Evolutionary conservation across 1,140 invertebrate species (phyloP).

Genomic region (Acromyrmex echinatior): DNA sequence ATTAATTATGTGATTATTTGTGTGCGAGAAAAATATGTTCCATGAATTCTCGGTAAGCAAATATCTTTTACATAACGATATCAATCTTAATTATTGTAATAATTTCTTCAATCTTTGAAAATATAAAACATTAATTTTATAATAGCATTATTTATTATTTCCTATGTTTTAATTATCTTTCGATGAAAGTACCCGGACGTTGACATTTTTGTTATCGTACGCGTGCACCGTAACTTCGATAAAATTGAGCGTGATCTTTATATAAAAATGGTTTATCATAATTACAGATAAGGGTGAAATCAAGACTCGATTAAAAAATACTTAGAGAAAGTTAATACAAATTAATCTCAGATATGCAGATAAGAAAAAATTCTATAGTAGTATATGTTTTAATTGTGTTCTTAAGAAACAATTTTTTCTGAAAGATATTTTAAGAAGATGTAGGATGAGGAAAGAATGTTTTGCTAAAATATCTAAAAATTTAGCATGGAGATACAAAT

Average conservation of each 20-base stretch:
- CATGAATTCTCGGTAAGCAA: neutral
- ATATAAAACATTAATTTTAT: neutral
- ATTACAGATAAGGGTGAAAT: neutral
- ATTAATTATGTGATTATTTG: neutral
- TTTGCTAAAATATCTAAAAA: too few relatives aligned
- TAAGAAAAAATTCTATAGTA: conserved; percentile 1
- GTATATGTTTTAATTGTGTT: neutral
- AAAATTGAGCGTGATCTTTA: conserved; percentile 28
- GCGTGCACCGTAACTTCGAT: neutral
- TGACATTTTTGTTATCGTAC: neutral
- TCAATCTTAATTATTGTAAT: neutral
- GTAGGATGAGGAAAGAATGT: too few relatives aligned
- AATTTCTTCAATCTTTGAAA: neutral
- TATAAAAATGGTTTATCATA: conserved; percentile 20
- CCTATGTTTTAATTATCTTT: conserved; percentile 35
- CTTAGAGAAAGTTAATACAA: neutral
- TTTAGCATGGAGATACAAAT: too few relatives aligned
- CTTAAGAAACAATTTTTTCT: neutral
- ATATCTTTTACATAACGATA: neutral
- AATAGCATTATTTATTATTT: neutral
- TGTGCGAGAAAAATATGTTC: neutral
- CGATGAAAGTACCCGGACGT: conserved; percentile 46
- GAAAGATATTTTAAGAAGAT: neutral
- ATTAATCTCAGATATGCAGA: neutral
- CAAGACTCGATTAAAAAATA: neutral